A percentile compares a stretch with the other conserved stretches of the same genome.
These are phyloP conservation scores for Tachysurus fulvidraco DNA, from an alignment of 2,113 vertebrate genomes.

Conservation along the genomic window DNA sequence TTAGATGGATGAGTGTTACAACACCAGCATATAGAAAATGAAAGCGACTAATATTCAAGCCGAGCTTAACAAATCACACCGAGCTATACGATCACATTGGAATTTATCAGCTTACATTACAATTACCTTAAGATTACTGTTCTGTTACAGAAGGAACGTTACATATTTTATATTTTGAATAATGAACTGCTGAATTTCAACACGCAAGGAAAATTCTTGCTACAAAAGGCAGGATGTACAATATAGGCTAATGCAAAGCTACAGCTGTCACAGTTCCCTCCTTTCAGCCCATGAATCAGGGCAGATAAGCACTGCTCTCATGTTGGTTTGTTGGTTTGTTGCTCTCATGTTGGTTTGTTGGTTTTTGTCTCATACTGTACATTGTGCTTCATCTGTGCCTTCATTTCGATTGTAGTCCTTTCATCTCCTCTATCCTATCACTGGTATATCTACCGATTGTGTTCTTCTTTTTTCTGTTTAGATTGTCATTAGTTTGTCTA, in stretches of 20 bases:
- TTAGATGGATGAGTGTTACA: background rate
- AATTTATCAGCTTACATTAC: background rate
- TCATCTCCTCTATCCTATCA: background rate
- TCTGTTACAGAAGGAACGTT: background rate
- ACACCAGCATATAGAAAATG: background rate
- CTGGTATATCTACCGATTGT: background rate
- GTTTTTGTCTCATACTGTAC: too few species aligned
- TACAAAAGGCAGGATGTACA: background rate
- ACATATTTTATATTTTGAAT: background rate
- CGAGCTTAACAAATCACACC: background rate
- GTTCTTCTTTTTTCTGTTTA: background rate
- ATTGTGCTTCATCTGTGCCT: background rate
- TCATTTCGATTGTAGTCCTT: background rate
- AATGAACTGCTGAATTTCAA: background rate
- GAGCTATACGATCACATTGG: background rate
- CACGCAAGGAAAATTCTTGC: background rate
- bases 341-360: background rate
- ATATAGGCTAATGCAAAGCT: background rate
- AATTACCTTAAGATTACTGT: background rate
- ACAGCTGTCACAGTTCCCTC: background rate
- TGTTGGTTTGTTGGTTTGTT: background rate
- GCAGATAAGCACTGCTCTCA: background rate
- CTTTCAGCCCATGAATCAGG: background rate
- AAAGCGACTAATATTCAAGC: background rate
- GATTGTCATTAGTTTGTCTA: background rate